Evolutionary conservation across 2,113 vertebrate genomes (phyloP).

Genomic region (Hipposideros armiger): DNA sequence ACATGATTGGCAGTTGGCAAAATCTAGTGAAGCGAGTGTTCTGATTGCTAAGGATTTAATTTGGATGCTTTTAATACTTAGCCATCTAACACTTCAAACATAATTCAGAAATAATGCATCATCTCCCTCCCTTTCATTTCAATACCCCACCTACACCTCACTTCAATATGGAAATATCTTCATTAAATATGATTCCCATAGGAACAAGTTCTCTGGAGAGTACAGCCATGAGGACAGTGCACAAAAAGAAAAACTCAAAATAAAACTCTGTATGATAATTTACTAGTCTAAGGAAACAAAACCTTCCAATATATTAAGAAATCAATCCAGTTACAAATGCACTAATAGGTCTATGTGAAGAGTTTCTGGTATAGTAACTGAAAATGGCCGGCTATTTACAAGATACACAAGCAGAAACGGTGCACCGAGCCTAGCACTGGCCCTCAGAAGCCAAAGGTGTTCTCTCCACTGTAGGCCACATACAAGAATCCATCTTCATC

Average conservation of each 20-base stretch:
- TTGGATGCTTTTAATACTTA: constrained; percentile 83
- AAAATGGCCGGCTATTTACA: constrained; percentile 89
- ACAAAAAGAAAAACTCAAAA: constrained; percentile 85
- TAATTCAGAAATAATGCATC: constrained; percentile 80
- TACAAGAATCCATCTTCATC: constrained; percentile 99
- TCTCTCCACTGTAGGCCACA: constrained; percentile 98
- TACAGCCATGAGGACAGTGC: constrained; percentile 85
- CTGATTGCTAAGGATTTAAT: constrained; percentile 82
- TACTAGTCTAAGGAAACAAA: constrained; percentile 89
- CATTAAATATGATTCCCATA: constrained; percentile 81
- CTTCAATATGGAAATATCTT: constrained; percentile 86
- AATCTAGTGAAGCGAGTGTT: constrained; percentile 86
- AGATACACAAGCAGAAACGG: constrained; percentile 86
- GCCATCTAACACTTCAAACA: constrained; percentile 84
- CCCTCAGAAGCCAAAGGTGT: constrained; percentile 95
- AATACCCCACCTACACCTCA: constrained; percentile 89
- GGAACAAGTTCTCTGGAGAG: constrained; percentile 82
- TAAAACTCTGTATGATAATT: constrained; percentile 86
- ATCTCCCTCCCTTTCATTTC: constrained; percentile 84
- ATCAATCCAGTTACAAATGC: constrained; percentile 90
- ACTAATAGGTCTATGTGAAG: constrained; percentile 83
- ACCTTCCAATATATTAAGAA: constrained; percentile 89
- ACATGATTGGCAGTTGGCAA: constrained; percentile 84
- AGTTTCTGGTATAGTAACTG: constrained; percentile 82
- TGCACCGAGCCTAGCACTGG: constrained; percentile 81